Conservation (phyloP, 2,888 invertebrate genomes). For the Adineta ricciae region DNA sequence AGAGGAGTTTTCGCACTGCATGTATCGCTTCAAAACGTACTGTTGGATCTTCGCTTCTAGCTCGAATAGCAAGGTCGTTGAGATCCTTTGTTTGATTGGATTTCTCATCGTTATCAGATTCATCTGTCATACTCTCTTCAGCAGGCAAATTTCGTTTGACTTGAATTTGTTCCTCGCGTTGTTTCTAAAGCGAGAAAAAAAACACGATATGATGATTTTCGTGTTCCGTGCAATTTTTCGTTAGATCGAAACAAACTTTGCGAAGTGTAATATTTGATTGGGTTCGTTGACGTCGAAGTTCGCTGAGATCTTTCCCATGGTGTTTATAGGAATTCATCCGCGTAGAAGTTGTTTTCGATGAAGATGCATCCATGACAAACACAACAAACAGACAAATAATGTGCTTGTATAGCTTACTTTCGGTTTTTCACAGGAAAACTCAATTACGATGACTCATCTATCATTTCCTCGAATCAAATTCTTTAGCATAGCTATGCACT, state of each 20-base stretch:
- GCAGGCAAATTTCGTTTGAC: neutral
- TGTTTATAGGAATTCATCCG: neutral
- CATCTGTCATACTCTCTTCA: neutral
- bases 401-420: too few relatives aligned
- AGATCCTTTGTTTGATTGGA: neutral
- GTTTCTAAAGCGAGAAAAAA: neutral
- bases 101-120: neutral
- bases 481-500: too few relatives aligned
- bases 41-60: slow-evolving; percentile 6
- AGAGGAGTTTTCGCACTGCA: neutral
- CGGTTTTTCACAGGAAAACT: too few relatives aligned
- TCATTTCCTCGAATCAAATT: too few relatives aligned
- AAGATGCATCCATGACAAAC: neutral
- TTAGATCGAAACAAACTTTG: neutral
- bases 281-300: neutral
- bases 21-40: slow-evolving; percentile 9
- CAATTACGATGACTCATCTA: too few relatives aligned
- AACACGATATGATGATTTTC: too few relatives aligned
- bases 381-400: too few relatives aligned
- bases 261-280: neutral
- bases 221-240: neutral
- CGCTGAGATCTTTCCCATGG: slow-evolving; percentile 2
- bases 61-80: neutral
- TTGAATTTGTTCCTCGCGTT: neutral
- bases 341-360: neutral